These are phyloP conservation scores for Folsomia manolachei DNA, from an alignment of 2,888 invertebrate genomes.

Conservation along the genomic window DNA sequence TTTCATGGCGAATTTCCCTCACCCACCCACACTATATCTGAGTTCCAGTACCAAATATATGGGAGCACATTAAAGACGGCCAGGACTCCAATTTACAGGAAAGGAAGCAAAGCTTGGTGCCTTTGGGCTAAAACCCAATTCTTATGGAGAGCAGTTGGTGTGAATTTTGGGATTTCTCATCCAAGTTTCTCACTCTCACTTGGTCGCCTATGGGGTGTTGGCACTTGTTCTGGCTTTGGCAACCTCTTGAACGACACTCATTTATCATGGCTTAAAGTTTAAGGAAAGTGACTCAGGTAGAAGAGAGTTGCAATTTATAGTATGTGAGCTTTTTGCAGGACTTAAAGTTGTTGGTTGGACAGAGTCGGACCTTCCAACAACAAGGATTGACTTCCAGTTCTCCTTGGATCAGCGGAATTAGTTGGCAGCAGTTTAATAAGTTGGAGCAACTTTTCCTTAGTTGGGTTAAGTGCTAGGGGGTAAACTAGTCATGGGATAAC, in stretches of 20 bases:
- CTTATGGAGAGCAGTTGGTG: neutral
- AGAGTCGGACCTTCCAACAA: neutral
- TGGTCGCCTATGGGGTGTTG: neutral
- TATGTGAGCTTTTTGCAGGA: neutral
- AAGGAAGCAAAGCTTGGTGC: constrained; percentile 7
- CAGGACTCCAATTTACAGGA: constrained; percentile 1
- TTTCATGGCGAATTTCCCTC: too few relatives aligned
- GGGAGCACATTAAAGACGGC: too few relatives aligned
- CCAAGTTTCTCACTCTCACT: neutral
- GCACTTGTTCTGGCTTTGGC: constrained; percentile 4
- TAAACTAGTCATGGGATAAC: neutral
- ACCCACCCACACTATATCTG: too few relatives aligned
- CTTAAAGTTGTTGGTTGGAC: neutral
- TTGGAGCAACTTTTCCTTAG: neutral
- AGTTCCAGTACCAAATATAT: too few relatives aligned
- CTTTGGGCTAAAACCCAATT: neutral
- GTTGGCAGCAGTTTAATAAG: neutral
- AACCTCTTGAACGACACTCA: constrained; percentile 4
- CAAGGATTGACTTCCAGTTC: neutral
- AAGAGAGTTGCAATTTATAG: constrained; percentile 5
- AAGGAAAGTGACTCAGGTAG: constrained; percentile 7
- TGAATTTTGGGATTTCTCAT: neutral
- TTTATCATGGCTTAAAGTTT: constrained; percentile 2
- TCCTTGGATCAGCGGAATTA: neutral
- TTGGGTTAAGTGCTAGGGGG: too few relatives aligned